These are phyloP conservation scores for Lithobates pipiens DNA, from an alignment of 2,797 vertebrate genomes.

Conservation along the genomic window DNA sequence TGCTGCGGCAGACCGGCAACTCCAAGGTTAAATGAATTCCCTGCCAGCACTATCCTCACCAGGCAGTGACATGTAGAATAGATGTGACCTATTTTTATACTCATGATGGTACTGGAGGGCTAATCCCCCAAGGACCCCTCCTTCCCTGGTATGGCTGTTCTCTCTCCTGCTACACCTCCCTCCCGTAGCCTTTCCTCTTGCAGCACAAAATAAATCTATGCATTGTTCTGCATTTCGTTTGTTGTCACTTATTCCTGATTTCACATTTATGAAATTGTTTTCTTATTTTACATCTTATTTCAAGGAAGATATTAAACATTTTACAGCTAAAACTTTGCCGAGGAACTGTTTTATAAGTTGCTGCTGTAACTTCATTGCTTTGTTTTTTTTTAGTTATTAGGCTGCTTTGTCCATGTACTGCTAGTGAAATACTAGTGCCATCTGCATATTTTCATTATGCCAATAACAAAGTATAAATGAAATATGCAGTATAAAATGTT, in stretches of 20 bases:
- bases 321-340: neutral
- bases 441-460: neutral
- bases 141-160: constrained; percentile 62
- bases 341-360: neutral
- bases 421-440: neutral
- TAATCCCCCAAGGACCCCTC: constrained; percentile 64
- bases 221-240: constrained; percentile 47
- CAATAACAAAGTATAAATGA: no score
- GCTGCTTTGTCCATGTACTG: neutral
- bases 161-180: constrained; percentile 49
- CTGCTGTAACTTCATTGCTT: neutral
- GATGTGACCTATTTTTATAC: constrained; percentile 64
- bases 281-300: neutral
- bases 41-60: constrained; percentile 61
- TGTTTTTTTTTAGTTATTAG: neutral
- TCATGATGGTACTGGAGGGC: constrained; percentile 63
- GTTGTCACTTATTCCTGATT: constrained; percentile 35
- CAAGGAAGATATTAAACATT: neutral
- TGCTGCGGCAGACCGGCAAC: constrained; percentile 46
- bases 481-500: no score
- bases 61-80: constrained; percentile 64
- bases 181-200: constrained; percentile 28
- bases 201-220: constrained; percentile 59
- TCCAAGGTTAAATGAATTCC: constrained; percentile 61
- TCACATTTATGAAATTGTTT: neutral